Evolutionary conservation across 2,113 vertebrate genomes (phyloP), one percentile per base, ranked within the genome.

Genomic region (Conger conger): DNA sequence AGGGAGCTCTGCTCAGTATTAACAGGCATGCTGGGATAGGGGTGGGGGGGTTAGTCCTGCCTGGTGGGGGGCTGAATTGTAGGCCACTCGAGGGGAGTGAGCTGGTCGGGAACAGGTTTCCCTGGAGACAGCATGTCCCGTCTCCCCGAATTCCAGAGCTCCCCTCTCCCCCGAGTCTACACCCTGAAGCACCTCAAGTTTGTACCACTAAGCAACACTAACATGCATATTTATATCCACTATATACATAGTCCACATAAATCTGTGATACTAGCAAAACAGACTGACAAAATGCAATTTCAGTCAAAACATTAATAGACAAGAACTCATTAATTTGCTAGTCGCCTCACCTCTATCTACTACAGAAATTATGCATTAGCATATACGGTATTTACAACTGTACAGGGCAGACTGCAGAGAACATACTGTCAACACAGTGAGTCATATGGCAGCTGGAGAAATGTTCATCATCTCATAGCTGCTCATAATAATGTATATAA

Each of bases 51-150:
- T 8, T 42, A 40, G 42, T 27, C 18, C 15, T 79, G 84, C 16
- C 82, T 90, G 88, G 83, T 42, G n/a, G 30, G 38, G 57, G 86
- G 60, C 87, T 88, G 83, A 83, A 90, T 91, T 87, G 77, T 33
- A 84, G 89, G 90, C 84, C 86, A 86, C 37, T 83, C 77, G 83
- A 92, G 86, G 86, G 90, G 54, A 17, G 54, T 57, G 54, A 57
- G 54, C 18, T 16, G 18, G 13, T 86, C 86, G 82, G 82, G 87
- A 86, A 68, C 88, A 86, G 13, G 23, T 33, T 92, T 82, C 86
- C 87, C 83, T 89, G 82, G 84, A 85, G 85, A 92, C 91, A 93
- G 91, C 90, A 92, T 53, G 73, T 91, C 88, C 90, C 40, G 53
- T 86, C 86, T 86, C 87, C 84, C 73, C 81, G 84, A 85, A 77